Evolutionary conservation across 1,140 invertebrate species (phyloP).

Genomic region (Apis cerana): DNA sequence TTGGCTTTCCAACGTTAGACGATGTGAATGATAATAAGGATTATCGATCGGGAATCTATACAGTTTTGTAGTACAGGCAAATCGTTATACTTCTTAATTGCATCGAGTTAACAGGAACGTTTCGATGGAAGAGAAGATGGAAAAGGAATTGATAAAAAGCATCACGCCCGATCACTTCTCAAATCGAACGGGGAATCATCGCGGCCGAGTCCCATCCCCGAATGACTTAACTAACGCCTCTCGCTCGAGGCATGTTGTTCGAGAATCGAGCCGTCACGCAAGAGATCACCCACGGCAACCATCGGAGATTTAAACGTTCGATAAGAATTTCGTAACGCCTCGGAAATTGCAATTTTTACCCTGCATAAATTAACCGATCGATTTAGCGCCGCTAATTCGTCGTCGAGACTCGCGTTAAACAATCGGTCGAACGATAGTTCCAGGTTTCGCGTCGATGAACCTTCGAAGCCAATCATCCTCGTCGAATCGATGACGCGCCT

Average conservation of each 20-base stretch:
- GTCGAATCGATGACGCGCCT: slow-evolving; percentile 40
- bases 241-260: not conserved
- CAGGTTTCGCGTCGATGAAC: not conserved
- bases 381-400: not conserved
- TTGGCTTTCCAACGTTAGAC: no score
- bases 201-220: not conserved
- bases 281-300: slow-evolving; percentile 2
- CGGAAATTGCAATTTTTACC: slow-evolving; percentile 8
- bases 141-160: not conserved
- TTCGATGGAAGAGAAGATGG: not conserved
- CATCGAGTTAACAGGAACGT: not conserved
- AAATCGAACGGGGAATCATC: not conserved
- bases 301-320: not conserved
- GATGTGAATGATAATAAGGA: no score
- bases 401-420: not conserved
- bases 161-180: no score
- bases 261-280: not conserved
- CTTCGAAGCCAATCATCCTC: not conserved
- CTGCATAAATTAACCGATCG: not conserved
- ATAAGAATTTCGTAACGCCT: slow-evolving; percentile 12
- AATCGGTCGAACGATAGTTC: not conserved
- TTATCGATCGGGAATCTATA: no score
- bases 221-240: slow-evolving; percentile 21
- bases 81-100: no score
- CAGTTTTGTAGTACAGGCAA: no score